These are phyloP conservation scores for Antheraea yamamai DNA, from an alignment of 2,888 invertebrate genomes.

Conservation along the genomic window DNA sequence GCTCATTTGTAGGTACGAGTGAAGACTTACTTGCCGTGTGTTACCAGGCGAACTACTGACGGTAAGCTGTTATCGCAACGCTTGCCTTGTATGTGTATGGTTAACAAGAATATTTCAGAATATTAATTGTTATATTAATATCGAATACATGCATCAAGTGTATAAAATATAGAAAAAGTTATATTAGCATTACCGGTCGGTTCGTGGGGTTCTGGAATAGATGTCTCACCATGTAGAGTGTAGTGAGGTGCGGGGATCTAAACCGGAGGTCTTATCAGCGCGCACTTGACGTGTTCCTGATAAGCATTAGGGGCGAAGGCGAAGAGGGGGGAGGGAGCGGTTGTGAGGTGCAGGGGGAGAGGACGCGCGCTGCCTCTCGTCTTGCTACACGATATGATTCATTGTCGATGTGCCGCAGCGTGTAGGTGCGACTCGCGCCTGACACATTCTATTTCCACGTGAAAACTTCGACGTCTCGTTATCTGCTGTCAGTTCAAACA, in stretches of 20 bases:
- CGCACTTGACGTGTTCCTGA: slow-evolving; percentile 17
- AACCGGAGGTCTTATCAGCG: slow-evolving; percentile 11
- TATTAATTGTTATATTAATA: no score
- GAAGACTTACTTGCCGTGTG: no score
- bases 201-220: background rate
- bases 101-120: no score
- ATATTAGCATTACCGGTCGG: background rate
- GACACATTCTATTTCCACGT: background rate
- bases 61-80: no score
- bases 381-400: slow-evolving; percentile 14
- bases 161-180: background rate
- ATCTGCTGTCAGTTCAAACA: slow-evolving; percentile 5
- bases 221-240: background rate
- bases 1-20: no score
- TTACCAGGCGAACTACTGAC: no score
- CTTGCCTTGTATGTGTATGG: no score
- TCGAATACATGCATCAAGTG: no score
- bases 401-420: slow-evolving; percentile 15
- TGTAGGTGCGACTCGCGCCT: no score
- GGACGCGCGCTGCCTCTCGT: slow-evolving; percentile 1
- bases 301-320: background rate
- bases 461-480: background rate
- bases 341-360: background rate
- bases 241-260: background rate
- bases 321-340: background rate